Conservation (phyloP, 2,888 invertebrate genomes). For the Eupithecia insigniata region DNA sequence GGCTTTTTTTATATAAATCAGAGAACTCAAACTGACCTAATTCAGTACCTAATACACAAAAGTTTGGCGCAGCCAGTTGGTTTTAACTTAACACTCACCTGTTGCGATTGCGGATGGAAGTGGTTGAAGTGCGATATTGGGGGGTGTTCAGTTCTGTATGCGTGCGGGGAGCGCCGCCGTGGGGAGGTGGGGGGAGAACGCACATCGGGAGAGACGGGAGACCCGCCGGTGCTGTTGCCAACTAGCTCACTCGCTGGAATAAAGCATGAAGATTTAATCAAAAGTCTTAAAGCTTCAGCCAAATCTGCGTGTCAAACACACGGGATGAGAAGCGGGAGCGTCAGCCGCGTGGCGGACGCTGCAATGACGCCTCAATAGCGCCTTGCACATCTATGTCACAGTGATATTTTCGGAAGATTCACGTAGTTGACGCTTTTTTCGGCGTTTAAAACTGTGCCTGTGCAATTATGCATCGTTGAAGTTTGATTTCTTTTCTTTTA, state of each 20-base stretch:
- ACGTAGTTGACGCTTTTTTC: no score
- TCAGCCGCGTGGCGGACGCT: no score
- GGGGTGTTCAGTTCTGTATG: constrained; percentile 72
- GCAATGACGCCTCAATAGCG: no score
- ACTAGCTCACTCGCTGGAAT: constrained; percentile 64
- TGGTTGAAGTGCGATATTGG: constrained; percentile 93
- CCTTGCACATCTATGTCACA: no score
- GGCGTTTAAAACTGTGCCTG: no score
- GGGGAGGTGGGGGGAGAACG: constrained; percentile 75
- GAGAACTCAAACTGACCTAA: not conserved
- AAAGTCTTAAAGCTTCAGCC: no score
- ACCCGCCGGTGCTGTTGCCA: constrained; percentile 57
- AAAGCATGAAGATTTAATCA: no score
- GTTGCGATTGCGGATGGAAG: constrained; percentile 95
- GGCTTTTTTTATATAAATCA: not conserved
- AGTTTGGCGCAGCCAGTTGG: not conserved
- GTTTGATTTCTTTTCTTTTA: no score
- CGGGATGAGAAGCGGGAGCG: no score
- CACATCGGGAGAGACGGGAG: constrained; percentile 70
- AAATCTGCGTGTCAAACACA: no score
- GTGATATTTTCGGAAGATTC: no score
- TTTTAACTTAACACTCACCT: constrained; percentile 70
- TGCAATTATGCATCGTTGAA: no score
- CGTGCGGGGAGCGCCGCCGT: constrained; percentile 74
- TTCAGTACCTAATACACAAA: not conserved